Evolutionary conservation across 2,797 vertebrate species (phyloP).

Genomic region (Cynopterus sphinx): DNA sequence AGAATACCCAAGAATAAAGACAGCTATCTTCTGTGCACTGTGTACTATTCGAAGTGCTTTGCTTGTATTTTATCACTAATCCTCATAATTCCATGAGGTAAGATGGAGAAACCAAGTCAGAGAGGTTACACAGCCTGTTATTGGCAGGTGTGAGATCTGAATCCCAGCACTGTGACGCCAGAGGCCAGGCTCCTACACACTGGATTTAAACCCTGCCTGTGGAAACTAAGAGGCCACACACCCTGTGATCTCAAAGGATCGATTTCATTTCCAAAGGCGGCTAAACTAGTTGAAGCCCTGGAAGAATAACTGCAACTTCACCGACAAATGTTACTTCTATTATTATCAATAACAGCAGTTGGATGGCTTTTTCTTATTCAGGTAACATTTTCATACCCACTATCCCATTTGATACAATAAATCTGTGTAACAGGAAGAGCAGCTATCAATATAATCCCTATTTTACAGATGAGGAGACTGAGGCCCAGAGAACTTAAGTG

Average conservation of each 20-base stretch:
- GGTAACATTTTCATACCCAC: background rate
- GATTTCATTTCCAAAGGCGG: background rate
- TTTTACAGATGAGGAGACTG: conserved; percentile 22
- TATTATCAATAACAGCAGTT: background rate
- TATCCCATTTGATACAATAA: background rate
- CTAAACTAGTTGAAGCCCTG: background rate
- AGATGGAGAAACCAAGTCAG: background rate
- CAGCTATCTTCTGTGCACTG: background rate
- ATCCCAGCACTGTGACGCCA: background rate
- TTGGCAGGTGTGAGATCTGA: background rate
- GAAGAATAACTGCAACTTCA: background rate
- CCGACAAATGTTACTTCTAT: background rate
- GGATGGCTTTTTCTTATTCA: background rate
- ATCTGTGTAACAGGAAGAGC: background rate
- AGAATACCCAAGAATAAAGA: background rate
- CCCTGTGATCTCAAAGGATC: background rate
- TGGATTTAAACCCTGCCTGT: background rate
- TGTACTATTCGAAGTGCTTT: background rate
- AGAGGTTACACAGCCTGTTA: background rate
- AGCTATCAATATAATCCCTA: background rate
- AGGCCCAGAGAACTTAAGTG: background rate
- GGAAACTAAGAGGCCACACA: background rate
- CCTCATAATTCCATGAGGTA: background rate
- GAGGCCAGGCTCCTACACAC: background rate
- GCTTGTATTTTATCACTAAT: background rate